Base-by-base conservation (phyloP, 2,797 vertebrate species). In the Cirrhinus mrigala region DNA sequence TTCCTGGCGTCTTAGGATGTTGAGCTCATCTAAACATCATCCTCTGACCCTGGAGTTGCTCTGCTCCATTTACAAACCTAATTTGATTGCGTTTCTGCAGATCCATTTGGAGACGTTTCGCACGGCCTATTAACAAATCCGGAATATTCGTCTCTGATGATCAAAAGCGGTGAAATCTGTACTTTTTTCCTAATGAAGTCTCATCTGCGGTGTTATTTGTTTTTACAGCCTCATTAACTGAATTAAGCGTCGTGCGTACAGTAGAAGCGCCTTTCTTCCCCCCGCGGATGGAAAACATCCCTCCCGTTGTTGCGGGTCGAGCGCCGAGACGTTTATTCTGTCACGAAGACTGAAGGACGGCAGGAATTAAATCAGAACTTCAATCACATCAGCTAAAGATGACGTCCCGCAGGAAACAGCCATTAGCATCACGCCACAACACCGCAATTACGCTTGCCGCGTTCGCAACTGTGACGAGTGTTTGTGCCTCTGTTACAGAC, bases 301-400 rank as follows among this genome's bases (percentile, higher is more conserved):
- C 83, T 76, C n/a, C 40, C 46, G 40, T 64, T 62, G 78, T 46
- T 58, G 60, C 27, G 60, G 12, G 58, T 62, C 11, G 52, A 20
- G 44, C 27, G 44, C 11, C 37, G 80, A 64, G n/a, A 46, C 81
- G 74, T 74, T 79, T 70, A 54, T 56, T 83, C 69, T 74, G 50
- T 52, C 82, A 40, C 62, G 27, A 62, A 81, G 87, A 92, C 91
- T 90, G 92, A 95, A 96, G 94, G 93, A 92, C 94, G 70, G 90
- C 90, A 93, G 92, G 88, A 93, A 94, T 95, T 90, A 91, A 94
- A 95, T 95, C 93, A 94, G 88, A 92, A 94, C 95, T 94, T 93
- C 94, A 95, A 94, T 96, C 92, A 91, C 91, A 94, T 94, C 92
- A 94, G 90, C 87, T 87, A 93, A 91, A 92, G 90, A 93, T 91